A percentile compares a stretch with the other conserved stretches of the same genome.
These are phyloP conservation scores for Microchrysa polita DNA, from an alignment of 2,888 invertebrate species.

Conservation along the genomic window DNA sequence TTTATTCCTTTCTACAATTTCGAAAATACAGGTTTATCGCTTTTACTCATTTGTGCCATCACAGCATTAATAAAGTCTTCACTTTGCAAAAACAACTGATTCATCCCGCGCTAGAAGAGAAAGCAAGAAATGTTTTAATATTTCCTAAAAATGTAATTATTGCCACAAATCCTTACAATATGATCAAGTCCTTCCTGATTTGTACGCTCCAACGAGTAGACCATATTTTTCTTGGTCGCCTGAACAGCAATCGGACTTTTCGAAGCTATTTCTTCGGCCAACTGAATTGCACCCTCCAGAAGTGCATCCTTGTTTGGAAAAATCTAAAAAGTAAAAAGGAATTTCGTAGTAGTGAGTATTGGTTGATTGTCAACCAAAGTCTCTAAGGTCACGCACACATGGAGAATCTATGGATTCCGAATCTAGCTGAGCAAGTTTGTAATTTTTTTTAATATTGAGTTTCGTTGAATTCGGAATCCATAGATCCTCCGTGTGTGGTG, in stretches of 20 bases:
- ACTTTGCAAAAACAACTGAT: conserved; percentile 88
- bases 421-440: too few species aligned
- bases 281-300: conserved; percentile 74
- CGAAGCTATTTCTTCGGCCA: conserved; percentile 82
- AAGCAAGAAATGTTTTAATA: too few species aligned
- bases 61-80: conserved; percentile 87
- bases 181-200: conserved; percentile 90
- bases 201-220: conserved; percentile 88
- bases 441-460: too few species aligned
- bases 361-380: too few species aligned
- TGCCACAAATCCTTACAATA: conserved; percentile 85
- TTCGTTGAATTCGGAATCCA: too few species aligned
- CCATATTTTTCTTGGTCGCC: conserved; percentile 82
- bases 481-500: too few species aligned
- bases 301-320: conserved; percentile 65
- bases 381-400: too few species aligned
- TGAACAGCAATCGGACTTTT: conserved; percentile 97
- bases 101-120: conserved; percentile 75
- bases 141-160: too few species aligned
- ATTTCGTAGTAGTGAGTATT: too few species aligned
- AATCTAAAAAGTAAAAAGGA: too few species aligned
- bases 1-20: conserved; percentile 80
- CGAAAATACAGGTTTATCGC: conserved; percentile 76
- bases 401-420: too few species aligned
- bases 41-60: conserved; percentile 76